phyloP scores from a whole-genome alignment of 2,797 vertebrate genomes.

The Peromyscus aztecus region DNA sequence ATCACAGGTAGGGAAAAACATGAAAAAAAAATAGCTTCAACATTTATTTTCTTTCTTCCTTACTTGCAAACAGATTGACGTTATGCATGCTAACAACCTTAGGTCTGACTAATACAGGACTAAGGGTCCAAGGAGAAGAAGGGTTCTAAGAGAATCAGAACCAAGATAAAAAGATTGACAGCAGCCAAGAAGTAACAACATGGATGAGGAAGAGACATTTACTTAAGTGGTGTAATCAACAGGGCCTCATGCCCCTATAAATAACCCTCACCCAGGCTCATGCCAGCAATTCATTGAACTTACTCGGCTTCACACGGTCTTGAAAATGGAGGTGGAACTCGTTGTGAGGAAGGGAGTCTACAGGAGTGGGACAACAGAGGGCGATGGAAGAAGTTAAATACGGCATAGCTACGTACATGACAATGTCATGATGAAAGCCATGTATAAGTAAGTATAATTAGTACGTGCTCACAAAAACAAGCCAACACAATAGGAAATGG shows the following conservation, averaged over 20 bases:
- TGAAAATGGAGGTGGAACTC: background rate
- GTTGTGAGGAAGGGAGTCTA: background rate
- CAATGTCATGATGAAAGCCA: background rate
- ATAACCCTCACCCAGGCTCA: background rate
- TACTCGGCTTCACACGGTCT: background rate
- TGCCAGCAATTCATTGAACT: background rate
- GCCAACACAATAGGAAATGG: constrained; percentile 34
- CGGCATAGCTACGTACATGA: background rate
- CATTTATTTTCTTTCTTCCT: constrained; percentile 38
- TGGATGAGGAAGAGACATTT: background rate
- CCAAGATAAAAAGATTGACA: background rate
- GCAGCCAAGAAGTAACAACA: background rate
- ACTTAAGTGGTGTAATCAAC: background rate
- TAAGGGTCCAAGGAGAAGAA: constrained; percentile 30
- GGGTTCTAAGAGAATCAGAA: background rate
- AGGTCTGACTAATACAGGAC: background rate
- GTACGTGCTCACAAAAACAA: background rate
- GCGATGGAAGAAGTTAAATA: background rate
- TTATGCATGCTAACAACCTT: background rate
- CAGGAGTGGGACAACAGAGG: background rate
- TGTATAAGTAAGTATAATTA: background rate
- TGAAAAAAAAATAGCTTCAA: background rate
- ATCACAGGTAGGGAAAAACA: background rate
- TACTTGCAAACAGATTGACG: constrained; percentile 49
- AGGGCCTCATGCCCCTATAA: background rate